Percentiles rank a stretch among this genome's conserved stretches.
Evolutionary conservation across 2,888 invertebrate genomes (phyloP).

Genomic region (Tenthredo scrophulariae): DNA sequence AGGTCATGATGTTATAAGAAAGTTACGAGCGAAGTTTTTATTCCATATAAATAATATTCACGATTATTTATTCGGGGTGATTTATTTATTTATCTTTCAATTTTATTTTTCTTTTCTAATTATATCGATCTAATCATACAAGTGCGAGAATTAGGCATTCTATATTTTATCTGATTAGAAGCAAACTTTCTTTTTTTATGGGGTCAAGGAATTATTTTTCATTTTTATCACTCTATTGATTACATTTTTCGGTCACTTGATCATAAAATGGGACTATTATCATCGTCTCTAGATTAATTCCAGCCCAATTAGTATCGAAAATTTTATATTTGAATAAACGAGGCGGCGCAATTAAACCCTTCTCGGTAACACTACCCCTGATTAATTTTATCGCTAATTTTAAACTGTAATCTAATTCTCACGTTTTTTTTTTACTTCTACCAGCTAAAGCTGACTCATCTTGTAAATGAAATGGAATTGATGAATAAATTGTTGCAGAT

Average conservation of each 20-base stretch:
- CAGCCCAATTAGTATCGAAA: background rate
- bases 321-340: conserved; percentile 3
- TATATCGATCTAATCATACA: conserved; percentile 12
- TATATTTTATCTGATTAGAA: background rate
- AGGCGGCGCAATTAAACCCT: conserved; percentile 48
- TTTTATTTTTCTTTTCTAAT: conserved; percentile 34
- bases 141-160: background rate
- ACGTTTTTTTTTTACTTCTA: background rate
- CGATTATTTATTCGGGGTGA: conserved; percentile 37
- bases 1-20: conserved; percentile 1
- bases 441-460: conserved; percentile 30
- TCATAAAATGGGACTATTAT: background rate
- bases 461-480: background rate
- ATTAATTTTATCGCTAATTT: conserved; percentile 29
- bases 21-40: conserved; percentile 38
- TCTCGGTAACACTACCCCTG: conserved; percentile 24
- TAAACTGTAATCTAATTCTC: conserved; percentile 11
- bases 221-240: background rate
- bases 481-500: background rate
- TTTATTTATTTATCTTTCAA: conserved; percentile 3
- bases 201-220: background rate
- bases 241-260: no score
- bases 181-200: no score
- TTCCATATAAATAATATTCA: conserved; percentile 39
- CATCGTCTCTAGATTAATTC: background rate